Conservation (phyloP, 2,113 vertebrate species). For the Grammomys dolichurus region DNA sequence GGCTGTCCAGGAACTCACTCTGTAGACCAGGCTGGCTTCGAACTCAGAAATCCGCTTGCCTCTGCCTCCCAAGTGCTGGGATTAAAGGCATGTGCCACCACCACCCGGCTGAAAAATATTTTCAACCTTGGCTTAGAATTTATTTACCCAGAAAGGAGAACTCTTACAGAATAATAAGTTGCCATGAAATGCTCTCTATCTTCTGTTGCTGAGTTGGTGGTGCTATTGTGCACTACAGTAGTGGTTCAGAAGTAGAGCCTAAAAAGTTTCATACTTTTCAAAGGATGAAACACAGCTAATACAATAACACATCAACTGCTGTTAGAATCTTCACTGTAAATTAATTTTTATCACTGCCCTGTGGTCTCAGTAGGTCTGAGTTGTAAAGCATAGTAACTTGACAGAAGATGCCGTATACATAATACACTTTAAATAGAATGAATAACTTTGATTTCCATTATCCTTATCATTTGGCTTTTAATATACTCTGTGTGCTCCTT, state of each 20-base stretch:
- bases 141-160: conserved; percentile 11
- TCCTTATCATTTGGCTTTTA: conserved; percentile 29
- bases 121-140: conserved; percentile 49
- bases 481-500: conserved; percentile 11
- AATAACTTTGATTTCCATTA: conserved; percentile 43
- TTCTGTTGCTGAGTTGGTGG: conserved; percentile 29
- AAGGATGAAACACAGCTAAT: not conserved
- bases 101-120: not conserved
- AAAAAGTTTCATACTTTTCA: conserved; percentile 36
- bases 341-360: conserved; percentile 46
- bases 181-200: conserved; percentile 59
- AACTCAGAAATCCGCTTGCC: no score
- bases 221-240: conserved; percentile 49
- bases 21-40: no score
- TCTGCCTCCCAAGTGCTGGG: no score
- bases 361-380: conserved; percentile 11
- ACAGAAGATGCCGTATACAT: conserved; percentile 12
- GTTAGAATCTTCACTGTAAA: conserved; percentile 57
- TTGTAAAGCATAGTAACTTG: conserved; percentile 28
- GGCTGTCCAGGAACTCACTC: no score
- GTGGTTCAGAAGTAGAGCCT: conserved; percentile 54
- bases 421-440: conserved; percentile 55
- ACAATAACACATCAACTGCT: conserved; percentile 38
- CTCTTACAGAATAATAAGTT: not conserved
- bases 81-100: no score